Evolutionary conservation across 2,113 vertebrate species (phyloP), one percentile per base, ranked within the genome.

Genomic region (Dendrocopos noguchii): DNA sequence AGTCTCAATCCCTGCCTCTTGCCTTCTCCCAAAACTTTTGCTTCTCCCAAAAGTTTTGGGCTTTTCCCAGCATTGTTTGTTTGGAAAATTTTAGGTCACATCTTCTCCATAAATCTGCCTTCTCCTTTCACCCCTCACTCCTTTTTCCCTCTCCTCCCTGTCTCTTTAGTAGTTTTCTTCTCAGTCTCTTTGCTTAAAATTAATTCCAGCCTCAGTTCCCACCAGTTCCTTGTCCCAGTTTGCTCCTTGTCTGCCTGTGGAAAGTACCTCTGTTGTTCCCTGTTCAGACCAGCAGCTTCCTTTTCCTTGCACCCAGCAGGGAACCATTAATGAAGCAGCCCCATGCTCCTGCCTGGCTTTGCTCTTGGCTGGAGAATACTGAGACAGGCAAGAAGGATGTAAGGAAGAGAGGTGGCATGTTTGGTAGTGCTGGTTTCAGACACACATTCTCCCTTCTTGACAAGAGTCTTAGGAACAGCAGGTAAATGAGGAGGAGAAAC

Each of bases 401-500:
- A 16, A 67, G 53, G 46, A 44, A 31, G 55, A 61, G 65, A 61
- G 61, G 39, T 86, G 44, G 33, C 25, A 2, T 6, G 0, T 88
- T 73, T 87, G 64, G 24, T 55, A 66, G 29, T 25, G 50, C 59
- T 70, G 20, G 34, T 88, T 86, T 90, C 66, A 84, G 44, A 59
- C 10, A 13, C 15, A 1, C 0, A 4, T 39, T 63, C n/a, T 91
- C 44, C 28, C 31, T 71, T 84, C 78, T 66, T 84, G 34, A 34
- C 36, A 70, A 34, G 29, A 84, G 27, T 33, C 47, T 86, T 84
- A 10, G 2, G 28, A 88, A n/a, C 33, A 53, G 56, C 52, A 67
- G 52, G 42, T 67, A 64, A 79, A 83, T 0, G 2, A 17, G 6
- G 14, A 3, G 11, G 11, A 4, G 1, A 2, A 9, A 33, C 12